These are phyloP conservation scores for Tragelaphus eurycerus DNA, from an alignment of 2,797 vertebrate species.

Conservation along the genomic window DNA sequence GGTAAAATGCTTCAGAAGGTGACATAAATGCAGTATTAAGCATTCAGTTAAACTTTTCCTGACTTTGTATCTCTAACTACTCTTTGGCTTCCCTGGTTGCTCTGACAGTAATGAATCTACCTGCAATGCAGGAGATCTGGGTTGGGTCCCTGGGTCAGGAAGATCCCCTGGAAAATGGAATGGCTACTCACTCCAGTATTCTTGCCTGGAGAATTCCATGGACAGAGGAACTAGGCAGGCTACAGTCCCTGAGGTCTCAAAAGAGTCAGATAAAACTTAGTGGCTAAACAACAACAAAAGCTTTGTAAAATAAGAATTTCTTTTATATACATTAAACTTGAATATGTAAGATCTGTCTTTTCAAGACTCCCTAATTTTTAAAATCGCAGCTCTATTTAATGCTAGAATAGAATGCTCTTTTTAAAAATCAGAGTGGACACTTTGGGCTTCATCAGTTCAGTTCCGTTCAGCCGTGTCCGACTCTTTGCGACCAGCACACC, in stretches of 20 bases:
- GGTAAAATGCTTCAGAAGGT: not conserved
- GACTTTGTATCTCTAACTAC: not conserved
- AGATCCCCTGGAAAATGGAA: not conserved
- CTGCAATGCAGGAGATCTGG: not conserved
- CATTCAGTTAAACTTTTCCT: not conserved
- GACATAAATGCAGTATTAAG: not conserved
- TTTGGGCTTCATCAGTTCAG: not conserved
- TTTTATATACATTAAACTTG: not conserved
- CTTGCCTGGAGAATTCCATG: not conserved
- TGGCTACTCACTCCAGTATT: not conserved
- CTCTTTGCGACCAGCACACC: not conserved
- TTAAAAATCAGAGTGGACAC: not conserved
- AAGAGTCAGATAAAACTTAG: not conserved
- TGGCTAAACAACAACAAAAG: not conserved
- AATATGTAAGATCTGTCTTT: not conserved
- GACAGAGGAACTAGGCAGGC: not conserved
- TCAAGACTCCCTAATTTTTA: not conserved
- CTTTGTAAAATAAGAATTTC: not conserved
- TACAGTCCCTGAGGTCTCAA: not conserved
- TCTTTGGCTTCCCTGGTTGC: not conserved
- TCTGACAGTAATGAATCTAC: not conserved
- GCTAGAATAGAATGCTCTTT: not conserved
- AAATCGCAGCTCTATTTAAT: not conserved
- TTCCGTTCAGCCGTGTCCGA: not conserved
- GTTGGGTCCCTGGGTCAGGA: not conserved